These are phyloP conservation scores for Hemaris fuciformis DNA, from an alignment of 2,888 invertebrate species.

Conservation along the genomic window DNA sequence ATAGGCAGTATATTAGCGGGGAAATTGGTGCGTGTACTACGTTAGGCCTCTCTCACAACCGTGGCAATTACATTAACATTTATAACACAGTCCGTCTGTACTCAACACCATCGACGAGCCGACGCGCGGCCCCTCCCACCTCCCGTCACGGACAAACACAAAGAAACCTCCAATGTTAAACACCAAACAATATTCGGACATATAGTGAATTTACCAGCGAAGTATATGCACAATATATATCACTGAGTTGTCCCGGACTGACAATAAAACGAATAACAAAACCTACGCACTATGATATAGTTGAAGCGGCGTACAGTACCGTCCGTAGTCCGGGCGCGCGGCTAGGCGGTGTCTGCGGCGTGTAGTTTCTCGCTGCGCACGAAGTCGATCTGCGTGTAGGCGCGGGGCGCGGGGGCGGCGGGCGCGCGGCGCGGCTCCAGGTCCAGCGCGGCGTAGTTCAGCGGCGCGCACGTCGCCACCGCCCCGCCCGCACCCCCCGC, in stretches of 20 bases:
- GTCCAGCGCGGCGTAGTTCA: conserved; percentile 73
- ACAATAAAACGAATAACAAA: conserved; percentile 38
- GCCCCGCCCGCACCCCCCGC: conserved; percentile 22
- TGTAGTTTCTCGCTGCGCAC: conserved; percentile 80
- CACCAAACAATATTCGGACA: not conserved
- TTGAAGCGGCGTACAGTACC: conserved; percentile 39
- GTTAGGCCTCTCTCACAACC: conserved; percentile 80
- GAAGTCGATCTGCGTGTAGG: conserved; percentile 92
- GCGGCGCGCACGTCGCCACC: conserved; percentile 30
- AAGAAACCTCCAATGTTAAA: not conserved
- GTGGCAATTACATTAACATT: conserved; percentile 42
- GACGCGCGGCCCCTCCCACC: not conserved
- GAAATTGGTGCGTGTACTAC: conserved; percentile 59
- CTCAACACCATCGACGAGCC: not conserved
- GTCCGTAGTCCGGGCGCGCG: not conserved
- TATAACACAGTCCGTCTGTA: not conserved
- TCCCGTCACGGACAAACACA: not conserved
- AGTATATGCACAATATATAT: conserved; percentile 5
- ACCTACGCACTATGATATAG: conserved; percentile 40
- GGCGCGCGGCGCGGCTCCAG: conserved; percentile 59
- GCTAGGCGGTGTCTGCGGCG: conserved; percentile 27
- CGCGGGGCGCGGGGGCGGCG: conserved; percentile 74
- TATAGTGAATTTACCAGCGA: not conserved
- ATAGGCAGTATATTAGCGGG: conserved; percentile 63
- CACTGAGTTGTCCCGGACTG: conserved; percentile 8